A percentile compares a stretch with the other conserved stretches of the same genome.
phyloP scores from a whole-genome alignment of 2,797 vertebrate species.

The Liasis olivaceus region DNA sequence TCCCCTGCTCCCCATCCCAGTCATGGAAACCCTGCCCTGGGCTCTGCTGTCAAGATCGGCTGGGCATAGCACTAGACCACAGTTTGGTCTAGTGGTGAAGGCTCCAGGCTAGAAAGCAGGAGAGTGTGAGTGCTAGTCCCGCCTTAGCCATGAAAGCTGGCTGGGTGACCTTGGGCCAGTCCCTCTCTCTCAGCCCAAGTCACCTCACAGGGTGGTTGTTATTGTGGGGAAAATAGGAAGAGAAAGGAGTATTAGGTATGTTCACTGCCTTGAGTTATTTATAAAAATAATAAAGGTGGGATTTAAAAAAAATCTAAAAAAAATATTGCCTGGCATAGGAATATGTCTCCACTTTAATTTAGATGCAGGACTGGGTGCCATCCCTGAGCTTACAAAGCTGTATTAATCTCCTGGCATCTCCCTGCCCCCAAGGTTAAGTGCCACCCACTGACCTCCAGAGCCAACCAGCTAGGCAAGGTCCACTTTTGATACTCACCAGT shows the following conservation, averaged over 20 bases:
- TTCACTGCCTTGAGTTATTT: too few species aligned
- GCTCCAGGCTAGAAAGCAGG: too few species aligned
- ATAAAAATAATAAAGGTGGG: too few species aligned
- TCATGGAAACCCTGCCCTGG: not conserved
- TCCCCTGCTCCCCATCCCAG: not conserved
- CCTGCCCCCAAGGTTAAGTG: not conserved
- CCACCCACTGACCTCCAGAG: not conserved
- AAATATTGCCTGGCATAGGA: not conserved
- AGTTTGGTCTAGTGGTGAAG: too few species aligned
- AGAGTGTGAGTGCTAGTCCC: too few species aligned
- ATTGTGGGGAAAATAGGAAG: too few species aligned
- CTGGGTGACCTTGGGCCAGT: too few species aligned
- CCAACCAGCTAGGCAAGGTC: not conserved
- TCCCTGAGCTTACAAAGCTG: not conserved
- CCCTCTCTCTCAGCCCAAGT: too few species aligned
- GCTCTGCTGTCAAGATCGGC: not conserved
- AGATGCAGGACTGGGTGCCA: not conserved
- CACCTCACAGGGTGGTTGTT: too few species aligned
- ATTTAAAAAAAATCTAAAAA: too few species aligned
- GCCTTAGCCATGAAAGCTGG: too few species aligned
- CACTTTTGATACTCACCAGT: not conserved
- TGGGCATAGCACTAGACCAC: not conserved
- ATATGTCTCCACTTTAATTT: not conserved
- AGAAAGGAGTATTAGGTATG: too few species aligned
- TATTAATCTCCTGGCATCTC: conserved; percentile 12